Conservation (phyloP, 2,888 invertebrate species). For the Rutpela maculata region DNA sequence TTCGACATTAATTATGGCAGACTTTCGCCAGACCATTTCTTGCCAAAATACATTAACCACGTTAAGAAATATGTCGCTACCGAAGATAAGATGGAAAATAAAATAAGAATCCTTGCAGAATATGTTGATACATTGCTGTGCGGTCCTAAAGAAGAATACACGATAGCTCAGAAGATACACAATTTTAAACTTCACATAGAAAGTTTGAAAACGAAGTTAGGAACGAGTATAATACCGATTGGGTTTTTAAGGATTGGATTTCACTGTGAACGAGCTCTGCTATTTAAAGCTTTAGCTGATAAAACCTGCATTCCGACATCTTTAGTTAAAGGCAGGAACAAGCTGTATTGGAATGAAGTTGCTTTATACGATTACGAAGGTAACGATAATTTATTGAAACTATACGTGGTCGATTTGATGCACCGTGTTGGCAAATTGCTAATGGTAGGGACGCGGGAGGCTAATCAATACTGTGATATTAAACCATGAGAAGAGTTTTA, state of each 20-base stretch:
- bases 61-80: slow-evolving; percentile 55
- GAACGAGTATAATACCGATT: slow-evolving; percentile 75
- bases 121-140: slow-evolving; percentile 65
- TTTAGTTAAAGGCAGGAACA: slow-evolving; percentile 69
- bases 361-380: slow-evolving; percentile 53
- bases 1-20: slow-evolving; percentile 57
- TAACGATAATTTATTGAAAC: slow-evolving; percentile 57
- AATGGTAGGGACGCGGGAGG: slow-evolving; percentile 69
- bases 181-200: slow-evolving; percentile 63
- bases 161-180: slow-evolving; percentile 61
- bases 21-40: slow-evolving; percentile 61
- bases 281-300: slow-evolving; percentile 76
- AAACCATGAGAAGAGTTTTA: slow-evolving; percentile 23
- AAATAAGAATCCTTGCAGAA: slow-evolving; percentile 63
- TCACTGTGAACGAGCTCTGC: slow-evolving; percentile 75
- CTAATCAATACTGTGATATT: slow-evolving; percentile 68
- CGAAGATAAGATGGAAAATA: slow-evolving; percentile 48
- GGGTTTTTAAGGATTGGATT: slow-evolving; percentile 74
- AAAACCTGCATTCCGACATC: slow-evolving; percentile 74
- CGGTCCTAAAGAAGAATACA: slow-evolving; percentile 59
- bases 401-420: slow-evolving; percentile 75
- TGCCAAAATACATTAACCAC: slow-evolving; percentile 61
- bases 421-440: slow-evolving; percentile 72
- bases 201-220: slow-evolving; percentile 65
- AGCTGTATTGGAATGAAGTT: slow-evolving; percentile 71